These are phyloP conservation scores for Reinhardtius hippoglossoides DNA, from an alignment of 2,113 vertebrate species.

Conservation along the genomic window DNA sequence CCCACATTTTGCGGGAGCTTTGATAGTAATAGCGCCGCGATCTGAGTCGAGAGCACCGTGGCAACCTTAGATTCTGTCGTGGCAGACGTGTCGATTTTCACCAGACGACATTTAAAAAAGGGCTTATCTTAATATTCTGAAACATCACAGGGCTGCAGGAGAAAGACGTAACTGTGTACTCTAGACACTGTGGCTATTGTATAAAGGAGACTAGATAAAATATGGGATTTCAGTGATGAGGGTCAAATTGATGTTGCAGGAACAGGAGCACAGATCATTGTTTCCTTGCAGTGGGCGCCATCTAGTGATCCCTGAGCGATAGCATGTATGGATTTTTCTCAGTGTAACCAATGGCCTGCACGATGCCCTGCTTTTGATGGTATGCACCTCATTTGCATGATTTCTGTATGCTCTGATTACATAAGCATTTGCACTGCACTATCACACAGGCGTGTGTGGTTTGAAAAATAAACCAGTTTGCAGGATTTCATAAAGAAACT, in stretches of 20 bases:
- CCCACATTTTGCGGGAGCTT: slow-evolving; percentile 13
- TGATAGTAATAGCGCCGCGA: slow-evolving; percentile 9
- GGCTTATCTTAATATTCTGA: neutral
- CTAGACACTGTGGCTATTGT: neutral
- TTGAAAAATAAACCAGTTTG: neutral
- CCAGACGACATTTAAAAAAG: neutral
- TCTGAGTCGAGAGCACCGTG: neutral
- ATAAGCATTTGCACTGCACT: neutral
- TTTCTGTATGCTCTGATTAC: neutral
- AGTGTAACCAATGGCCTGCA: neutral
- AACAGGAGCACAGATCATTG: neutral
- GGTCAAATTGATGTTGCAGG: neutral
- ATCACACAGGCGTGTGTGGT: neutral
- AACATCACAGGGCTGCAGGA: neutral
- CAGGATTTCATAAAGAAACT: slow-evolving; percentile 2
- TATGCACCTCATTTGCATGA: neutral
- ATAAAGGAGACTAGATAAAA: neutral
- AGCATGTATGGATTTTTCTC: slow-evolving; percentile 23
- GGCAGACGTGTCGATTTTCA: neutral
- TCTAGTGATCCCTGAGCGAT: slow-evolving; percentile 58
- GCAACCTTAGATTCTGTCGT: neutral
- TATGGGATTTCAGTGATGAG: neutral
- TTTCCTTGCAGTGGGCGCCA: slow-evolving; percentile 62
- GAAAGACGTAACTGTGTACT: neutral
- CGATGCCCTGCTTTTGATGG: neutral